Percentiles rank a stretch among this genome's conserved stretches.
Evolutionary conservation across 2,797 vertebrate genomes (phyloP).

Genomic region (Notoglanidium macrostoma): DNA sequence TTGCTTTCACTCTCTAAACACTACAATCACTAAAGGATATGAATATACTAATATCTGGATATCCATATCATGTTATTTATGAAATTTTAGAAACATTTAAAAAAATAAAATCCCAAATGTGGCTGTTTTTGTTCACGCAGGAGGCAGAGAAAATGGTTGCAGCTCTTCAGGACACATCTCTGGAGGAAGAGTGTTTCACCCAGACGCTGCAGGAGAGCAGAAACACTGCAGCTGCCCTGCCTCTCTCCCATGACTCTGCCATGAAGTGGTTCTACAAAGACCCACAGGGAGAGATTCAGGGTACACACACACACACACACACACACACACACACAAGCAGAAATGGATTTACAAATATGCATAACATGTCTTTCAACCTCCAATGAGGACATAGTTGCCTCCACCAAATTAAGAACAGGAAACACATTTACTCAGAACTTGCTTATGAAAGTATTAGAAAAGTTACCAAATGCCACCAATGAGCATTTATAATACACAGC

Average conservation of each 20-base stretch:
- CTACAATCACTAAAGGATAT: no score
- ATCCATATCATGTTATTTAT: no score
- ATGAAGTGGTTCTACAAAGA: slow-evolving; percentile 96
- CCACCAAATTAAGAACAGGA: background rate
- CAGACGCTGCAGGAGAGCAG: slow-evolving; percentile 84
- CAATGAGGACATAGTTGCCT: background rate
- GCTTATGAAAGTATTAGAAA: background rate
- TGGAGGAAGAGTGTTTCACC: slow-evolving; percentile 88
- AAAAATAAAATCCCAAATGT: background rate
- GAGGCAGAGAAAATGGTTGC: slow-evolving; percentile 91
- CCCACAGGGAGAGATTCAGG: slow-evolving; percentile 91
- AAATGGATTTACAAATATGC: background rate
- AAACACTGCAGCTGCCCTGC: slow-evolving; percentile 87
- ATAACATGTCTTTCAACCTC: background rate
- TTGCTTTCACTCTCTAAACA: background rate
- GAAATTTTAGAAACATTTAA: background rate
- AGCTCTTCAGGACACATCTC: slow-evolving; percentile 86
- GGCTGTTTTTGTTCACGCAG: slow-evolving; percentile 60
- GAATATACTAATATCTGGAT: background rate
- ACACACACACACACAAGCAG: background rate
- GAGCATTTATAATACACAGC: background rate
- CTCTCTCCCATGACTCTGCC: slow-evolving; percentile 86
- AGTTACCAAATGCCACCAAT: background rate
- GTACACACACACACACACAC: slow-evolving; percentile 61
- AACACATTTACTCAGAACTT: background rate